Evolutionary conservation across 1,140 invertebrate species (phyloP), one percentile per base, ranked within the genome.

Genomic region (Chrysopa pallens): DNA sequence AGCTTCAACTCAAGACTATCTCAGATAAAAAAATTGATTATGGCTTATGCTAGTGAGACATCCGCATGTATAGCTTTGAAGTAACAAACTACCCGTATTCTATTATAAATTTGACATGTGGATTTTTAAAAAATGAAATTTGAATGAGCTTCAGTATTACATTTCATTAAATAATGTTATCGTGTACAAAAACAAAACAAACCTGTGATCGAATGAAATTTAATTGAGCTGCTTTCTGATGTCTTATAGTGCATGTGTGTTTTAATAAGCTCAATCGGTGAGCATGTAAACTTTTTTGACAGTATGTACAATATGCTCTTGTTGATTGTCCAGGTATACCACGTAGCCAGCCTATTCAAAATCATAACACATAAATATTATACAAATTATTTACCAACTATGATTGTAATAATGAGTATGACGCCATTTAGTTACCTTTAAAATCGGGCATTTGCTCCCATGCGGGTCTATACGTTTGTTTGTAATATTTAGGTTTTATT

Each of bases 381-480:
- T 33, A 42, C n/a, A 38, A 43, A 38, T 7, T 11, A 31, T 31
- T 7, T 31, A 7, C 6, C 29, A 36, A 9, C 5, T 27, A 37
- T 27, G 2, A 39, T 27, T 39, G 9, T 11, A 17, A 8, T 17
- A 47, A 28, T 5, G 8, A 42, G 28, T 23, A 35, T 38, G 29
- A 13, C 29, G 6, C 23, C 11, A 33, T 33, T 12, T 33, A 11
- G n/a, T 11, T 59, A 70, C 70, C 70, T 66, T 66, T 66, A 51
- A 73, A 73, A 54, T 73, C 70, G 0, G 63, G 58, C 60, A 69
- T 67, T 14, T 60, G 52, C 50, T 73, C 70, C 70, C 70, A 72
- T 44, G 70, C 70, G 50, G 63, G 63, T n/a, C 70, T 56, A 48
- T 73, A 72, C 1, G 68, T 63, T 52, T 72, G 70, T 29, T 68